Conservation (phyloP, 1,140 invertebrate genomes). For the Cotesia vestalis region DNA sequence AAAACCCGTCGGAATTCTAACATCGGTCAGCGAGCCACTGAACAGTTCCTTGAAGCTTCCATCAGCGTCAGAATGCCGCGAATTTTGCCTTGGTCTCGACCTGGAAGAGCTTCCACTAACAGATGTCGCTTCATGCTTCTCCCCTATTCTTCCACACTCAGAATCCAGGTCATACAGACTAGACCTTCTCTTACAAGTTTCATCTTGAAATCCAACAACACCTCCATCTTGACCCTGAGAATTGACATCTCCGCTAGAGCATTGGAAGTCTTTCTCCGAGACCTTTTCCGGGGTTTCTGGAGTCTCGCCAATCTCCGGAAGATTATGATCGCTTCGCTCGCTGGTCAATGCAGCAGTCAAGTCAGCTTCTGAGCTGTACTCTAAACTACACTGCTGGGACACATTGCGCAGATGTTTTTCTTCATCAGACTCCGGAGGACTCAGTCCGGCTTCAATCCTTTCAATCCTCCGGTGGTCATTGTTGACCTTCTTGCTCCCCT, state of each 20-base stretch:
- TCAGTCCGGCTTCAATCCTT: slow-evolving; percentile 49
- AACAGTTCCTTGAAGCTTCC: slow-evolving; percentile 37
- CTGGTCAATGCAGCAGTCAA: slow-evolving; percentile 71
- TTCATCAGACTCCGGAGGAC: slow-evolving; percentile 58
- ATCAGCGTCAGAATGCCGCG: slow-evolving; percentile 41
- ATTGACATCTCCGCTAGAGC: slow-evolving; percentile 38
- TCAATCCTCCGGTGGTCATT: slow-evolving; percentile 51
- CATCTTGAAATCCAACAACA: slow-evolving; percentile 51
- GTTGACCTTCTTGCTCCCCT: slow-evolving; percentile 51
- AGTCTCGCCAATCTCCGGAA: slow-evolving; percentile 57
- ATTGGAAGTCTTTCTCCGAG: slow-evolving; percentile 29
- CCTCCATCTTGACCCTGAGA: neutral
- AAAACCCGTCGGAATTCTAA: slow-evolving; percentile 36
- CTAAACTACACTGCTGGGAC: slow-evolving; percentile 70
- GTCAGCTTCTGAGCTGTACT: slow-evolving; percentile 79
- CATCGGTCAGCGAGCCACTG: slow-evolving; percentile 32
- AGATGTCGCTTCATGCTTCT: slow-evolving; percentile 46
- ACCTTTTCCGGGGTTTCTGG: slow-evolving; percentile 36
- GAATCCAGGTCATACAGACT: slow-evolving; percentile 51
- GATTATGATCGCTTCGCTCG: slow-evolving; percentile 59
- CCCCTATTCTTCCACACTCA: slow-evolving; percentile 49
- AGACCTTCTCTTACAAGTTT: slow-evolving; percentile 55
- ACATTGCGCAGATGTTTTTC: slow-evolving; percentile 67
- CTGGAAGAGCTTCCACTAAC: slow-evolving; percentile 42
- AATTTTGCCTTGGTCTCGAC: slow-evolving; percentile 42